phyloP scores from a whole-genome alignment of 2,888 invertebrate genomes.

The Lapara coniferarum region DNA sequence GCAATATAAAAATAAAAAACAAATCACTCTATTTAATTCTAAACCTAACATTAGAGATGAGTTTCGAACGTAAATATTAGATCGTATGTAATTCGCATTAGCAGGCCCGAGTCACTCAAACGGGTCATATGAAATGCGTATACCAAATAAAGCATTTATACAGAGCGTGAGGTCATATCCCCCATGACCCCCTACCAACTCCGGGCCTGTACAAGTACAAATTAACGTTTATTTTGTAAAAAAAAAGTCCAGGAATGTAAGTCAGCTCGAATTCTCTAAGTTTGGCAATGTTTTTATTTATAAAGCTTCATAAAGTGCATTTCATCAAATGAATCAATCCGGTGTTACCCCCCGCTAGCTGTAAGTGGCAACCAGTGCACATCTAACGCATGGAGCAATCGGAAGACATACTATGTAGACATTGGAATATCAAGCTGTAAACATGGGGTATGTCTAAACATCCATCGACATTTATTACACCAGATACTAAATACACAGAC shows the following conservation, averaged over 20 bases:
- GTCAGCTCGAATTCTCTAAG: conserved; percentile 50
- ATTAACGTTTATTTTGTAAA: conserved; percentile 41
- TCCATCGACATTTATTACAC: conserved; percentile 18
- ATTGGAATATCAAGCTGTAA: conserved; percentile 21
- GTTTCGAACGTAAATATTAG: conserved; percentile 3
- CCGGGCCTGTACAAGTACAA: conserved; percentile 1
- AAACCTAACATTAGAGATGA: conserved; percentile 8
- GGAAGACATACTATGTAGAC: conserved; percentile 20
- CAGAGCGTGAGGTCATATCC: not conserved
- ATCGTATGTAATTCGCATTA: not conserved
- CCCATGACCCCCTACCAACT: not conserved
- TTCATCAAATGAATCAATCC: not conserved
- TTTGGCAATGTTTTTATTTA: conserved; percentile 65
- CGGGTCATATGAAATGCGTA: conserved; percentile 1
- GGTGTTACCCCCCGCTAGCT: not conserved
- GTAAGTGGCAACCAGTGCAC: not conserved
- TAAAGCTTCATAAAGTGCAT: conserved; percentile 41
- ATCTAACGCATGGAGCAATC: not conserved
- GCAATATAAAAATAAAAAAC: conserved; percentile 82
- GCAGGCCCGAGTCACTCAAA: not conserved
- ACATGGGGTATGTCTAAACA: conserved; percentile 19
- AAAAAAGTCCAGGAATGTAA: conserved; percentile 71
- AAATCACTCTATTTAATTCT: conserved; percentile 63
- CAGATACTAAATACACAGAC: conserved; percentile 21
- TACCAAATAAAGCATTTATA: conserved; percentile 7